Percentiles rank a stretch among this genome's conserved stretches.
phyloP scores from a whole-genome alignment of 2,113 vertebrate species.

The Gadus macrocephalus region DNA sequence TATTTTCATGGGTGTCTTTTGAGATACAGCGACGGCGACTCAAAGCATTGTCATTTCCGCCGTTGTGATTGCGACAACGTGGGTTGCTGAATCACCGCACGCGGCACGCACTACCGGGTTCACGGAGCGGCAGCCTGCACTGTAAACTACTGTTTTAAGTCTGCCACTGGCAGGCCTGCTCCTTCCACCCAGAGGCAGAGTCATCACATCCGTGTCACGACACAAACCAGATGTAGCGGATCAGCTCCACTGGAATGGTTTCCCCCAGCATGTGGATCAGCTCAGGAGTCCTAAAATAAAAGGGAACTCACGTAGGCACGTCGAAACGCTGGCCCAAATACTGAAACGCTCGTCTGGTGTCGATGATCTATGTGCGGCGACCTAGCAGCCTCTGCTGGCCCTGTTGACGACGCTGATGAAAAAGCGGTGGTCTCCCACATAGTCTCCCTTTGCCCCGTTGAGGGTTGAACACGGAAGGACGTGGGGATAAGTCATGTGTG shows the following conservation, averaged over 20 bases:
- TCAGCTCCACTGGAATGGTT: slow-evolving; percentile 56
- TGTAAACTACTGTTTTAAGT: slow-evolving; percentile 17
- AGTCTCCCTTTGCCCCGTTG: no score
- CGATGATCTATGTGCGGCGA: no score
- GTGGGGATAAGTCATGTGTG: no score
- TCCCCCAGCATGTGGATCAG: slow-evolving; percentile 48
- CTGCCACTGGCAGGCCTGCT: slow-evolving; percentile 32
- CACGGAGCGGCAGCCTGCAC: not conserved
- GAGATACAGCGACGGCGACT: no score
- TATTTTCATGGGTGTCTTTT: no score
- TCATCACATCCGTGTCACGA: slow-evolving; percentile 52
- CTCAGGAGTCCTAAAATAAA: slow-evolving; percentile 34
- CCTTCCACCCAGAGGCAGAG: slow-evolving; percentile 43
- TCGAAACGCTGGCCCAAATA: not conserved
- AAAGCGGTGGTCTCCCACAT: no score
- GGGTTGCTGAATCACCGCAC: slow-evolving; percentile 41
- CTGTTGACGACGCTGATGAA: no score
- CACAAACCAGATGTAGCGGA: slow-evolving; percentile 64
- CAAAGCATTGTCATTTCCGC: no score
- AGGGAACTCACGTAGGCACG: not conserved
- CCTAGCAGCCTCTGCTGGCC: no score
- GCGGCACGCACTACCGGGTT: not conserved
- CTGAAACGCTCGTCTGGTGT: no score
- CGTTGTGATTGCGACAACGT: slow-evolving; percentile 3
- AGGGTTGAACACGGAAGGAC: no score